Base-by-base conservation (phyloP, 1,140 invertebrate genomes). In the Drosophila nannoptera region DNA sequence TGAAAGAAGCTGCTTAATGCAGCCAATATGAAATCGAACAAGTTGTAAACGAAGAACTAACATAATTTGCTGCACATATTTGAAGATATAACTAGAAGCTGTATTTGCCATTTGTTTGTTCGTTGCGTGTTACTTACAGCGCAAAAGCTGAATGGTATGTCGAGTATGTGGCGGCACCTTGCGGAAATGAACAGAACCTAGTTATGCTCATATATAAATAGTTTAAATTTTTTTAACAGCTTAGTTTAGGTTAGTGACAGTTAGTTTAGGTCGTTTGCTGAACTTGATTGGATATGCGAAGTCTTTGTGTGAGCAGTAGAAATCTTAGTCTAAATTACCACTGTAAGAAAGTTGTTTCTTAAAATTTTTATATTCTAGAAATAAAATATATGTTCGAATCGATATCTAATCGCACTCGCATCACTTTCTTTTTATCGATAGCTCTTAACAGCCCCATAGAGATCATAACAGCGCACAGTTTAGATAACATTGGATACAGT, bases 381-480 rank as follows among this genome's bases (percentile, higher is more conserved):
- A 45, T 45, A 16, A 45, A 45, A 56, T 43, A 54, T 54, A 31
- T 31, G n/a, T 43, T 12, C 5, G 14, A 14, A 43, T 43, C 12
- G 40, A 43, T 43, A 43, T 14, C 7, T 43, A 14, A n/a, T 43
- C 4, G 40, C 6, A 36, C n/a, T n/a, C n/a, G n/a, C 6, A 42
- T 6, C 4, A 29, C 22, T 4, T 32, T 14, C 38, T 7, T 14
- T 12, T 8, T 22, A 59, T 46, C 29, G 43, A 38, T 56, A 40
- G 9, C 29, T 16, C 11, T 5, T 33, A 22, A 43, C 48, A 53
- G 45, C 5, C 45, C 22, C 2, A 46, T n/a, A 29, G 16, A 12
- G 40, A 53, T 14, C 50, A 36, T 35, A 43, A 40, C 49, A 63
- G 52, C 6, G 42, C 50, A 48, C 43, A 65, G 62, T 65, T 65